Percentiles rank a stretch among this genome's conserved stretches.
phyloP scores from a whole-genome alignment of 2,888 invertebrate species.

The Lepeophtheirus nordmannii region DNA sequence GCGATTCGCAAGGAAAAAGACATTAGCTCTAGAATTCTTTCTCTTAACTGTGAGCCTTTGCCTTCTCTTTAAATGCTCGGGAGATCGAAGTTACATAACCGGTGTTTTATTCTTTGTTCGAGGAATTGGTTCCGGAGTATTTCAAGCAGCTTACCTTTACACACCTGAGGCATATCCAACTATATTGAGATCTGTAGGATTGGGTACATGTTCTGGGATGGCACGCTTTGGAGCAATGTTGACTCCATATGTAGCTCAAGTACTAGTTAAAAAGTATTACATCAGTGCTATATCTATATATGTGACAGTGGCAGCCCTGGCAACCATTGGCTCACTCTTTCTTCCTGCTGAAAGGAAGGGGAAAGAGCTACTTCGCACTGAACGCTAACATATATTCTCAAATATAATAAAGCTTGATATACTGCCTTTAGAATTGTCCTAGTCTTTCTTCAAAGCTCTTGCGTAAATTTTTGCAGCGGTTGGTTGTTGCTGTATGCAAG shows the following conservation, averaged over 20 bases:
- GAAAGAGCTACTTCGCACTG: conserved; percentile 39
- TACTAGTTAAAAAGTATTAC: conserved; percentile 56
- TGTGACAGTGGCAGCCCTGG: conserved; percentile 34
- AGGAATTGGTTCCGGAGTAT: conserved; percentile 80
- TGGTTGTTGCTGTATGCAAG: no score
- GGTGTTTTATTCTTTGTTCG: conserved; percentile 69
- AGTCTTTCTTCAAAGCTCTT: no score
- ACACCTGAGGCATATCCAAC: conserved; percentile 90
- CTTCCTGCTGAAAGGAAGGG: conserved; percentile 72
- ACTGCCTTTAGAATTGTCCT: no score
- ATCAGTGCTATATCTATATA: conserved; percentile 43
- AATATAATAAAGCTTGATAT: no score
- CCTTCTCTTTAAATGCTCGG: not conserved
- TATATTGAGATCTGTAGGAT: conserved; percentile 67
- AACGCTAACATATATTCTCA: no score
- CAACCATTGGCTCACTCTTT: conserved; percentile 41
- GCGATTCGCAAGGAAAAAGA: conserved; percentile 70
- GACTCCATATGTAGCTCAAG: conserved; percentile 86
- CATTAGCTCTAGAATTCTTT: conserved; percentile 86
- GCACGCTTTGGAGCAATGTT: conserved; percentile 82
- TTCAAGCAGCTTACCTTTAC: conserved; percentile 88
- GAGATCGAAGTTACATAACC: conserved; percentile 52
- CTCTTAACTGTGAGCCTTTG: conserved; percentile 26
- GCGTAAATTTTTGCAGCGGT: no score
- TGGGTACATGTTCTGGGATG: conserved; percentile 81